A percentile compares a stretch with the other conserved stretches of the same genome.
Conservation (phyloP, 1,140 invertebrate genomes). For the Pissodes strobi region DNA sequence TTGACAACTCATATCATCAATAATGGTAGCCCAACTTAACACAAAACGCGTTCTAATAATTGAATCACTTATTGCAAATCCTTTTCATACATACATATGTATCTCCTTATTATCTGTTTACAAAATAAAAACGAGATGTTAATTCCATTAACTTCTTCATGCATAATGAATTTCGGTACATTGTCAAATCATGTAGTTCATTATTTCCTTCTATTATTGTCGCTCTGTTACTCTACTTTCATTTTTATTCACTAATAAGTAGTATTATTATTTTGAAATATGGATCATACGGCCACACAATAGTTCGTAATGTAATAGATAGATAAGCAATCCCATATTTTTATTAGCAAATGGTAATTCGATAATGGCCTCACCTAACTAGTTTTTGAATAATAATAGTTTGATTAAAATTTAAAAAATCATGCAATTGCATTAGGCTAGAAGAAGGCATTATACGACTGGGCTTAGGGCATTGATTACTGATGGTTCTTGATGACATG, state of each 20-base stretch:
- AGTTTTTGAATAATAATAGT: neutral
- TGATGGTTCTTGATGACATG: too few relatives aligned
- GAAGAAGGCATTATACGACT: too few relatives aligned
- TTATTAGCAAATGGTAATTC: conserved; percentile 22
- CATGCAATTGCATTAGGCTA: too few relatives aligned
- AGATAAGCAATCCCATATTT: conserved; percentile 17
- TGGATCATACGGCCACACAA: conserved; percentile 19
- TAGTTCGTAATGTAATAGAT: conserved; percentile 4
- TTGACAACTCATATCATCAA: too few relatives aligned
- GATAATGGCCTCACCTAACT: conserved; percentile 11
- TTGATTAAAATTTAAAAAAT: neutral
- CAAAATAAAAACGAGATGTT: conserved; percentile 12
- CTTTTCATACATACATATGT: conserved; percentile 10
- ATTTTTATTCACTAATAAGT: conserved; percentile 24
- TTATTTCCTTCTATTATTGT: conserved; percentile 24
- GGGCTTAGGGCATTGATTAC: too few relatives aligned
- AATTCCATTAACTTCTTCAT: conserved; percentile 31
- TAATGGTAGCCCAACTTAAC: too few relatives aligned
- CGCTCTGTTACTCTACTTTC: conserved; percentile 20
- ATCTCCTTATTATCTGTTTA: conserved; percentile 20
- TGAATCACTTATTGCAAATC: neutral
- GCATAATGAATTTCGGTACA: conserved; percentile 22
- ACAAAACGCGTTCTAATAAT: too few relatives aligned
- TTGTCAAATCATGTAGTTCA: conserved; percentile 6
- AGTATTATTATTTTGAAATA: conserved; percentile 26